Evolutionary conservation across 64 coral and sea anemone genomes (phyloP).

Genomic region (Porites lutea): DNA sequence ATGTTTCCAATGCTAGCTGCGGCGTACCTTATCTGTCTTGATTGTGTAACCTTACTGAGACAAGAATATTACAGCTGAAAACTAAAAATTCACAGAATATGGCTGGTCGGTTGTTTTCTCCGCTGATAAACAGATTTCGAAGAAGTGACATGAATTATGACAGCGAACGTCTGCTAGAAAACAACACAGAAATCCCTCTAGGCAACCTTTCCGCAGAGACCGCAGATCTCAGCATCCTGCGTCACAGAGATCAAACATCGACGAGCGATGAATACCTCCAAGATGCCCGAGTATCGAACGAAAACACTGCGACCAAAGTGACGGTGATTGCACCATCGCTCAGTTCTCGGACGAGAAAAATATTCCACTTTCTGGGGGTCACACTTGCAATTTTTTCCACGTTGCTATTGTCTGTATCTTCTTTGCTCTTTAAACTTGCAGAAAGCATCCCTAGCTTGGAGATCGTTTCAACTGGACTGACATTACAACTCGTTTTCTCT

Average conservation of each 20-base stretch:
- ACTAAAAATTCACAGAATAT: not conserved
- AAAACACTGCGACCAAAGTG: not conserved
- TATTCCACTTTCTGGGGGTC: slow-evolving; percentile 3
- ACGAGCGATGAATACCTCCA: not conserved
- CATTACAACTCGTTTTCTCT: slow-evolving; percentile 16
- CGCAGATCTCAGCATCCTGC: not conserved
- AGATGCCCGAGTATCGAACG: not conserved
- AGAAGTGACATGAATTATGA: not conserved
- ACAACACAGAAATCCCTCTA: not conserved
- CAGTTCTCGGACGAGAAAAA: not conserved
- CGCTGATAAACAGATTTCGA: not conserved
- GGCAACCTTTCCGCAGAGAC: not conserved
- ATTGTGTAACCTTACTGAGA: no score
- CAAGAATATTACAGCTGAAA: no score
- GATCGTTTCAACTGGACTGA: slow-evolving; percentile 8
- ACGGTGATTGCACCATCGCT: not conserved
- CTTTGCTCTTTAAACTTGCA: slow-evolving; percentile 45
- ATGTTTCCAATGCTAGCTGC: no score
- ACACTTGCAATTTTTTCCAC: slow-evolving; percentile 5
- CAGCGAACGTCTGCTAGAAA: slow-evolving; percentile 7
- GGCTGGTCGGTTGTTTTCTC: not conserved
- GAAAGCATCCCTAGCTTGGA: slow-evolving; percentile 35
- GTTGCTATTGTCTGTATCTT: not conserved
- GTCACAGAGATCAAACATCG: not conserved
- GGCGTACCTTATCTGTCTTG: no score